Evolutionary conservation across 2,797 vertebrate genomes (phyloP).

Genomic region (Enteromius paludinosus): DNA sequence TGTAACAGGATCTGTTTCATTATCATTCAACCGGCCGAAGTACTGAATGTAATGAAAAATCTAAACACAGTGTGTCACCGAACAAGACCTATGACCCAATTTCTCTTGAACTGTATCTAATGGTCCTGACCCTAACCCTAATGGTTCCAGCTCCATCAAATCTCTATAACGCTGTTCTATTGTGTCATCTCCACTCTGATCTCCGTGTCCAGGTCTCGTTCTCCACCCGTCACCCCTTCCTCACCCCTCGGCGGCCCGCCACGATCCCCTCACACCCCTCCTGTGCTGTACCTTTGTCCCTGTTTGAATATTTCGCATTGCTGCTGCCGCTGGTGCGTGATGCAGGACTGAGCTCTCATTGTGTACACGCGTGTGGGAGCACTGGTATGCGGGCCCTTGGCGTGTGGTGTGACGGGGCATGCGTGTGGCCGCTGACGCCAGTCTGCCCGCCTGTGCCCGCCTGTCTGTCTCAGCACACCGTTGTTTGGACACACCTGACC

Average conservation of each 20-base stretch:
- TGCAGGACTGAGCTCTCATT: conserved; percentile 80
- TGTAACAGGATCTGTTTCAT: conserved; percentile 39
- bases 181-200: conserved; percentile 8
- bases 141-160: conserved; percentile 29
- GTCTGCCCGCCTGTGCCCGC: conserved; percentile 71
- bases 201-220: neutral
- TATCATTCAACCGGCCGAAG: conserved; percentile 38
- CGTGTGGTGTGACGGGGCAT: conserved; percentile 73
- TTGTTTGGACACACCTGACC: conserved; percentile 79
- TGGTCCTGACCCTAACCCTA: conserved; percentile 32
- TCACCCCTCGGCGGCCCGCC: conserved; percentile 57
- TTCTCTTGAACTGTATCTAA: conserved; percentile 42
- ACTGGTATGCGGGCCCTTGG: conserved; percentile 76
- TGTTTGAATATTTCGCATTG: conserved; percentile 83
- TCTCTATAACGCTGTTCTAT: conserved; percentile 8
- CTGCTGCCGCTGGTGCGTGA: conserved; percentile 82
- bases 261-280: conserved; percentile 52
- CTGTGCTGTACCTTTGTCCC: conserved; percentile 73
- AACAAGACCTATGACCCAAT: conserved; percentile 27
- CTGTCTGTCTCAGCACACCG: conserved; percentile 64
- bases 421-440: conserved; percentile 78
- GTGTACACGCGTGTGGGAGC: conserved; percentile 78
- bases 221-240: conserved; percentile 24
- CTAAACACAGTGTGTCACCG: conserved; percentile 13
- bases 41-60: conserved; percentile 48